Evolutionary conservation across 2,113 vertebrate species (phyloP).

Genomic region (Acrocephalus arundinaceus): DNA sequence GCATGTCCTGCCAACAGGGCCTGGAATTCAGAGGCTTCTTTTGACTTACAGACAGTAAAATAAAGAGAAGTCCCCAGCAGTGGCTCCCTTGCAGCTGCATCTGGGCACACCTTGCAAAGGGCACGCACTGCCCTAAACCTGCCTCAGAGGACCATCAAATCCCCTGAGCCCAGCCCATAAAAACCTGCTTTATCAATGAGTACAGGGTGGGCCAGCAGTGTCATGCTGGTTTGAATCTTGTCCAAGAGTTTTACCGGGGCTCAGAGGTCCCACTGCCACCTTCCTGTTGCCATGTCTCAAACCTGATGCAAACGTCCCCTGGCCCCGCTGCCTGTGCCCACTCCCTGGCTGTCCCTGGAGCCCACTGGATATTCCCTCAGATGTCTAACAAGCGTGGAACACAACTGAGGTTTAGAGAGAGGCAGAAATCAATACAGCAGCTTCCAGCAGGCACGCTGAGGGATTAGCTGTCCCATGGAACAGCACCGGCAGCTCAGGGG

Average conservation of each 20-base stretch:
- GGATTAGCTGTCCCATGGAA: slow-evolving; percentile 82
- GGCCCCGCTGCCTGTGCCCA: slow-evolving; percentile 46
- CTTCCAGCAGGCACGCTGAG: slow-evolving; percentile 78
- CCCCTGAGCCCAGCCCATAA: background rate
- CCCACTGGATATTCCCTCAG: slow-evolving; percentile 77
- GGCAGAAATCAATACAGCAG: slow-evolving; percentile 83
- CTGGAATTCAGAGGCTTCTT: background rate
- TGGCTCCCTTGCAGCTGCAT: background rate
- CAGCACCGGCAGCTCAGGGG: slow-evolving; percentile 71
- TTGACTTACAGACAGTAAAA: background rate
- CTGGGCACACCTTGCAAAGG: accelerated
- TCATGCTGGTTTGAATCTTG: background rate
- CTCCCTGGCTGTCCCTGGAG: slow-evolving; percentile 72
- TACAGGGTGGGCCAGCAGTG: background rate
- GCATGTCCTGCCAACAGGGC: background rate
- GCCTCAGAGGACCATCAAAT: background rate
- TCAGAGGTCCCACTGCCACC: background rate
- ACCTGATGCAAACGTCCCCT: slow-evolving; percentile 43
- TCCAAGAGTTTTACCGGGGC: background rate
- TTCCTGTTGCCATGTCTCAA: background rate
- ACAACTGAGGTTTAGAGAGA: slow-evolving; percentile 82
- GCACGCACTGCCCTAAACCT: background rate
- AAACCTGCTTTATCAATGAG: background rate
- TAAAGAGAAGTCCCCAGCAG: background rate
- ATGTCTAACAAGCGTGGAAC: slow-evolving; percentile 82